Conservation (phyloP, 1,140 invertebrate species). For the Ostrea edulis region DNA sequence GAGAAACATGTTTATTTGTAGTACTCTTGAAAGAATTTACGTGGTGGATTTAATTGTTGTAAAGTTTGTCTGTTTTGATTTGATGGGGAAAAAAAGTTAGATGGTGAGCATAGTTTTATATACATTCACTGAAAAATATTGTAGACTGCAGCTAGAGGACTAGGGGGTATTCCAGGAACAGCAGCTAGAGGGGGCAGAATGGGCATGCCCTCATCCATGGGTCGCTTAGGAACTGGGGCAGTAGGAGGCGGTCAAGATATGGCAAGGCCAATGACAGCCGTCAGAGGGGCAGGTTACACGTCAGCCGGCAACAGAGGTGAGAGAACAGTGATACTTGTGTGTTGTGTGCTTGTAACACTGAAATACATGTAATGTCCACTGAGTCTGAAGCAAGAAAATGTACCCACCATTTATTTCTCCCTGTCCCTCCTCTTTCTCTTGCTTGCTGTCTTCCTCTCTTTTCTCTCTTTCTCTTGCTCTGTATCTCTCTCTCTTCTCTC, state of each 20-base stretch:
- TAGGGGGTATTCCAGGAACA: constrained; percentile 67
- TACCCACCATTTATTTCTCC: too few species aligned
- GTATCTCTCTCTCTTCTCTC: too few species aligned
- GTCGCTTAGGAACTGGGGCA: constrained; percentile 74
- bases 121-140: not conserved
- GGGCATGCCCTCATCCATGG: constrained; percentile 77
- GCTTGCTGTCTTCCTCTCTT: too few species aligned
- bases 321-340: not conserved
- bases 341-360: not conserved
- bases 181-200: constrained; percentile 74
- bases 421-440: too few species aligned
- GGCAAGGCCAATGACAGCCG: constrained; percentile 94
- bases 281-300: constrained; percentile 96
- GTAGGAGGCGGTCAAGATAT: constrained; percentile 73
- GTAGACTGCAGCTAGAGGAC: constrained; percentile 11
- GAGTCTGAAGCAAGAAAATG: too few species aligned
- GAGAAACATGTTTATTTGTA: too few species aligned
- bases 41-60: too few species aligned
- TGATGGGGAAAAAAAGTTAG: too few species aligned
- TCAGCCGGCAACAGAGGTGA: constrained; percentile 82
- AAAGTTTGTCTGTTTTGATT: too few species aligned
- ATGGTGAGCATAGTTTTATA: too few species aligned
- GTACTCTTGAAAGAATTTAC: too few species aligned
- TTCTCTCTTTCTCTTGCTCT: too few species aligned
- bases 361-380: not conserved